These are phyloP conservation scores for Eristalis arbustorum DNA, from an alignment of 2,888 invertebrate species.

Conservation along the genomic window DNA sequence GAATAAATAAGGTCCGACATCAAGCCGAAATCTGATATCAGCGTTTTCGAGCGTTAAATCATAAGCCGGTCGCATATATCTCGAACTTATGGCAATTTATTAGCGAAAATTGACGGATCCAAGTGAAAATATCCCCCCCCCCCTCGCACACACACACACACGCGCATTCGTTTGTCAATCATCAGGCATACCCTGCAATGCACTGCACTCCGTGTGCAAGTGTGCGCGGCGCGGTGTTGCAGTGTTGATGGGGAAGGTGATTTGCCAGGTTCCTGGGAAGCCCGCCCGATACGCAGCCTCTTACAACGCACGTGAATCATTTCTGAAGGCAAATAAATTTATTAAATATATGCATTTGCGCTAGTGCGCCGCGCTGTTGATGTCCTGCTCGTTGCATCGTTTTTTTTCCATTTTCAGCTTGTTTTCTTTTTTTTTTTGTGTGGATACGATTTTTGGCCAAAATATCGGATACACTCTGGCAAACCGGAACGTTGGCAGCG, in stretches of 20 bases:
- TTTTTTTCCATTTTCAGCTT: slow-evolving; percentile 7
- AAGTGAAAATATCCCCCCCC: slow-evolving; percentile 40
- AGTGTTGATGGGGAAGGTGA: slow-evolving; percentile 43
- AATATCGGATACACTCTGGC: slow-evolving; percentile 7
- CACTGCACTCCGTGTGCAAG: not conserved
- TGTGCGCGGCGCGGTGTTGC: not conserved
- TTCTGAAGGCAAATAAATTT: slow-evolving; percentile 70
- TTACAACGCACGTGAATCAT: slow-evolving; percentile 69
- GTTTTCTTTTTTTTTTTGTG: slow-evolving; percentile 15
- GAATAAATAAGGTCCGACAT: slow-evolving; percentile 58
- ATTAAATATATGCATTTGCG: slow-evolving; percentile 65
- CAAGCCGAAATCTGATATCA: slow-evolving; percentile 66
- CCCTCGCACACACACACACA: not conserved
- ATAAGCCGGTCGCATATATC: slow-evolving; percentile 68
- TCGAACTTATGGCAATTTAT: slow-evolving; percentile 66
- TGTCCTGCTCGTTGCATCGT: slow-evolving; percentile 15
- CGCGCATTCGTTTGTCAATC: slow-evolving; percentile 6
- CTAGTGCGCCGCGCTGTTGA: slow-evolving; percentile 48
- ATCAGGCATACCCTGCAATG: not conserved
- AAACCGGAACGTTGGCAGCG: not conserved
- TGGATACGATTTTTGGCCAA: slow-evolving; percentile 47
- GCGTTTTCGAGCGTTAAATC: slow-evolving; percentile 60
- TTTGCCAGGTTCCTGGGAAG: slow-evolving; percentile 60
- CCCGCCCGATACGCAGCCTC: slow-evolving; percentile 60
- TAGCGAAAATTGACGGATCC: slow-evolving; percentile 68